Conservation (phyloP, 2,113 vertebrate genomes). For the Nerophis ophidion region DNA sequence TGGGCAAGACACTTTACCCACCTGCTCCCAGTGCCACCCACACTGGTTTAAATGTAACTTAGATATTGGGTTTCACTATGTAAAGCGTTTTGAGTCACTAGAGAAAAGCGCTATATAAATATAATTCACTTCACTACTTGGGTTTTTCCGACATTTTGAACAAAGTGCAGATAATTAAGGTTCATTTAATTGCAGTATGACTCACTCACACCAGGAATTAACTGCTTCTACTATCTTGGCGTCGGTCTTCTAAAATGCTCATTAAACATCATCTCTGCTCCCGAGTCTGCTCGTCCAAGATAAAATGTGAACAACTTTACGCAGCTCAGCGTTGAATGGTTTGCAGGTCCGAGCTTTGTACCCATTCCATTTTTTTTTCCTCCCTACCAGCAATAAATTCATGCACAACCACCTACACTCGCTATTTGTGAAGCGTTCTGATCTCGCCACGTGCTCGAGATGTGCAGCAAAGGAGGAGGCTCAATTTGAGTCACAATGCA, state of each 20-base stretch:
- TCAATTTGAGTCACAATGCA: slow-evolving; percentile 45
- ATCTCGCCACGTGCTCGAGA: slow-evolving; percentile 21
- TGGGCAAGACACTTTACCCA: too few species aligned
- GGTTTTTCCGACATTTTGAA: not conserved
- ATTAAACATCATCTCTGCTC: not conserved
- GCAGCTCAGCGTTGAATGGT: too few species aligned
- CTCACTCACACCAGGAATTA: not conserved
- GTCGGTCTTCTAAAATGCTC: not conserved
- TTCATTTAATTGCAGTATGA: not conserved
- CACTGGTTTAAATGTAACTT: too few species aligned
- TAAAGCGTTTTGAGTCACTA: too few species aligned
- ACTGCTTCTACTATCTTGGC: not conserved
- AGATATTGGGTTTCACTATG: too few species aligned
- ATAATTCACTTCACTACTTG: too few species aligned
- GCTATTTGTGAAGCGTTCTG: slow-evolving; percentile 25
- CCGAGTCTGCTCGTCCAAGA: not conserved
- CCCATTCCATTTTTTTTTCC: not conserved
- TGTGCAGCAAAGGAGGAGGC: slow-evolving; percentile 40
- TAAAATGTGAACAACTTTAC: not conserved
- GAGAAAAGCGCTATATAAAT: too few species aligned
- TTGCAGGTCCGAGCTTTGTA: not conserved
- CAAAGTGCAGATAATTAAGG: not conserved
- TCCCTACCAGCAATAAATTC: not conserved
- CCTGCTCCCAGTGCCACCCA: too few species aligned
- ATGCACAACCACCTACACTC: slow-evolving; percentile 22